A percentile compares a stretch with the other conserved stretches of the same genome.
phyloP scores from a whole-genome alignment of 1,140 invertebrate species.

The Copidosoma floridanum region DNA sequence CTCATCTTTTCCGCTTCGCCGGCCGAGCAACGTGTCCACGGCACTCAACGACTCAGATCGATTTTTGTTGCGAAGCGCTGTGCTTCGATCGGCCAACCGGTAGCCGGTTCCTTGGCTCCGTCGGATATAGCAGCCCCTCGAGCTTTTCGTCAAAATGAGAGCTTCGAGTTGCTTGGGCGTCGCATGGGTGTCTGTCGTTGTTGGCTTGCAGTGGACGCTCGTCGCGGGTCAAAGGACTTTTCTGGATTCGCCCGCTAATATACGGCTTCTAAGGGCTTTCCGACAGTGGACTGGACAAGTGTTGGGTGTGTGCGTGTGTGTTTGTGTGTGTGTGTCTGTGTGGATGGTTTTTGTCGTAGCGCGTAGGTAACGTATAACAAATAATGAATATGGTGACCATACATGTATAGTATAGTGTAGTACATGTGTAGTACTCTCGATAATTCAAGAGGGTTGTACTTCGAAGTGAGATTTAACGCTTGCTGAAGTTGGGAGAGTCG shows the following conservation, averaged over 20 bases:
- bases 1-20: too few relatives aligned
- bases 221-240: constrained; percentile 28
- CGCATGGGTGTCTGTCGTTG: background rate
- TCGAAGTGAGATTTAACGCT: too few relatives aligned
- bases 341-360: too few relatives aligned
- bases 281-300: constrained; percentile 24
- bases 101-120: too few relatives aligned
- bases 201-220: constrained; percentile 2
- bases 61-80: background rate
- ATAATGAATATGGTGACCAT: too few relatives aligned
- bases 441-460: too few relatives aligned
- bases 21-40: too few relatives aligned
- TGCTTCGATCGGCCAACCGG: background rate
- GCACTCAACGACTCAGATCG: background rate
- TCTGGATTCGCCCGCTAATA: constrained; percentile 33
- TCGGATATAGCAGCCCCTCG: too few relatives aligned
- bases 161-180: background rate
- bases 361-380: too few relatives aligned
- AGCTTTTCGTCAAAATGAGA: background rate
- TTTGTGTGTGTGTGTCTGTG: background rate
- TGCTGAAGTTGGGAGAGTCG: too few relatives aligned
- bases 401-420: too few relatives aligned
- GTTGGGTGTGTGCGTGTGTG: constrained; percentile 27
- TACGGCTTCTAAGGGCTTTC: constrained; percentile 24
- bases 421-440: too few relatives aligned